Conservation (phyloP, 2,113 vertebrate genomes). For the Psilopsiagon aymara region DNA sequence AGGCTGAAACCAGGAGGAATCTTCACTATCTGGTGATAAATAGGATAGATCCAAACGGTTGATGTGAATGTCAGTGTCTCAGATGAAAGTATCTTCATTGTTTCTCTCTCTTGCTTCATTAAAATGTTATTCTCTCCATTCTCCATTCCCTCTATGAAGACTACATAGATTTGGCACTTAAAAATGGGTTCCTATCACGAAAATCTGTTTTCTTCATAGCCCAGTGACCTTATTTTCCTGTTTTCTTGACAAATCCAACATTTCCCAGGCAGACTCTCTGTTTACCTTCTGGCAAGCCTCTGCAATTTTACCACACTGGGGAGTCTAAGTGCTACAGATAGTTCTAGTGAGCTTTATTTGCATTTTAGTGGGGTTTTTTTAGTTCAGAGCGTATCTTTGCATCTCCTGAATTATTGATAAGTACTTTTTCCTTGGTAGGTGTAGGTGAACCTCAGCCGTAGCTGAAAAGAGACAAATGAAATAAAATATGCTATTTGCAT, state of each 20-base stretch:
- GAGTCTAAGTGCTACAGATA: neutral
- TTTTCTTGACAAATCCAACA: neutral
- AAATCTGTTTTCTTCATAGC: neutral
- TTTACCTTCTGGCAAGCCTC: neutral
- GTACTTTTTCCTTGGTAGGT: neutral
- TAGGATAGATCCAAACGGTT: neutral
- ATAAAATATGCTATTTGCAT: neutral
- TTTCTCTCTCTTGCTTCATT: neutral
- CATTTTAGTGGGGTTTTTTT: neutral
- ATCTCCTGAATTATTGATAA: conserved; percentile 3
- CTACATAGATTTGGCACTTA: neutral
- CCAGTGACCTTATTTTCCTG: neutral
- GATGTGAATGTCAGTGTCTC: neutral
- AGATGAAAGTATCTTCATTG: neutral
- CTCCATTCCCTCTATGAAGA: neutral
- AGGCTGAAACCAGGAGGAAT: neutral
- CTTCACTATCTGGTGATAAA: neutral
- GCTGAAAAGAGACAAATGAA: neutral
- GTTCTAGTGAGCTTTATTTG: neutral
- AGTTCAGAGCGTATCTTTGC: neutral
- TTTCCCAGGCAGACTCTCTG: neutral
- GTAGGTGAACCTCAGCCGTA: neutral
- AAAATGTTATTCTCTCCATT: neutral
- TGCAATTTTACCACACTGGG: neutral
- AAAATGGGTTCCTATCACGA: neutral